phyloP scores from a whole-genome alignment of 2,113 vertebrate genomes.

The Artemisiospiza belli region DNA sequence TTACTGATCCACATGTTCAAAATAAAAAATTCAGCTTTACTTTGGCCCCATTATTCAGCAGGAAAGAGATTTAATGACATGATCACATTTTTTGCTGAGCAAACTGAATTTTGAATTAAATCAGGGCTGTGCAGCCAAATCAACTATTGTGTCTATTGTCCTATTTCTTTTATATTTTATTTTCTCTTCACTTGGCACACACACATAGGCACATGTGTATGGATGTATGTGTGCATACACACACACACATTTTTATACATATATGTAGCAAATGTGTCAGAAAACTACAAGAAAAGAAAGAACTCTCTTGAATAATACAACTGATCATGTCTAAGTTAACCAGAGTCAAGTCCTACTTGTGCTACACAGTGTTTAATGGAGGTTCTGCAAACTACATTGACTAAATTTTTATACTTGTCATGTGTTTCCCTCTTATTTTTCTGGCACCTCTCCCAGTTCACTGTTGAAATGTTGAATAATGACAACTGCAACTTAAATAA shows the following conservation, averaged over 20 bases:
- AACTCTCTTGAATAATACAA: background rate
- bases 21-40: background rate
- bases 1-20: background rate
- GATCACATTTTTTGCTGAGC: background rate
- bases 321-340: background rate
- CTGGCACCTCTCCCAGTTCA: background rate
- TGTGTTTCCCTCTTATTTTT: background rate
- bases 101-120: background rate
- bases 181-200: background rate
- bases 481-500: background rate
- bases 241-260: background rate
- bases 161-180: background rate
- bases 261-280: background rate
- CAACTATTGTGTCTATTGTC: background rate
- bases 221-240: background rate
- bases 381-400: background rate
- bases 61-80: background rate
- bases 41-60: background rate
- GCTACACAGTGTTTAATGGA: background rate
- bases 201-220: background rate
- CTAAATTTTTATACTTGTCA: background rate
- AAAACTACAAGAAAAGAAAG: background rate
- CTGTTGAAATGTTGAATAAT: background rate
- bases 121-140: background rate
- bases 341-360: background rate